Evolutionary conservation across 2,797 vertebrate genomes (phyloP).

Genomic region (Coregonus ussuriensis): DNA sequence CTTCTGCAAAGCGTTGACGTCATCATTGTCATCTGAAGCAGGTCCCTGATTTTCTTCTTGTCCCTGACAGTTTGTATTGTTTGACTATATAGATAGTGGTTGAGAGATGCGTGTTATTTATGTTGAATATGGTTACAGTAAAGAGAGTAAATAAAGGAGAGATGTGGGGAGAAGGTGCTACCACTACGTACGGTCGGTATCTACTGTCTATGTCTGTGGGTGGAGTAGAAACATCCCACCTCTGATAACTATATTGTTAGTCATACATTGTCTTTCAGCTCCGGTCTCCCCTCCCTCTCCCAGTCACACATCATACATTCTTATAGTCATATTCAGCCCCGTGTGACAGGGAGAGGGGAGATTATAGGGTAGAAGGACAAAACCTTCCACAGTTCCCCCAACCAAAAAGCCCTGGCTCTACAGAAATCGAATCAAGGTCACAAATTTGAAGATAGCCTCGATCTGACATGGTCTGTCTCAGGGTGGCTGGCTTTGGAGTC

Average conservation of each 20-base stretch:
- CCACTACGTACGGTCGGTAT: neutral
- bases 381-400: constrained; percentile 20
- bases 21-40: constrained; percentile 46
- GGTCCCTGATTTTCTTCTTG: constrained; percentile 57
- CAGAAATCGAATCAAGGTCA: constrained; percentile 75
- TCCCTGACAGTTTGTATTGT: constrained; percentile 45
- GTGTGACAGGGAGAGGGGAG: constrained; percentile 29
- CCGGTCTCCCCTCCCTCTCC: constrained; percentile 27
- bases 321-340: constrained; percentile 54
- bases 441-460: constrained; percentile 96
- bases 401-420: constrained; percentile 16
- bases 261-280: constrained; percentile 44
- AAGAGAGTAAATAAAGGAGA: constrained; percentile 53
- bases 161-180: constrained; percentile 58
- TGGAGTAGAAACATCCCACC: constrained; percentile 66
- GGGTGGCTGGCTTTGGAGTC: constrained; percentile 83
- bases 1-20: constrained; percentile 43
- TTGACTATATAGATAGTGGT: constrained; percentile 43
- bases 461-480: constrained; percentile 84
- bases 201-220: constrained; percentile 46
- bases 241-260: constrained; percentile 45
- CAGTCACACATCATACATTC: constrained; percentile 69
- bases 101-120: constrained; percentile 41
- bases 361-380: constrained; percentile 35
- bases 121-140: constrained; percentile 51